Percentiles rank a stretch among this genome's conserved stretches.
phyloP scores from a whole-genome alignment of 2,797 vertebrate species.

The Cossypha caffra region DNA sequence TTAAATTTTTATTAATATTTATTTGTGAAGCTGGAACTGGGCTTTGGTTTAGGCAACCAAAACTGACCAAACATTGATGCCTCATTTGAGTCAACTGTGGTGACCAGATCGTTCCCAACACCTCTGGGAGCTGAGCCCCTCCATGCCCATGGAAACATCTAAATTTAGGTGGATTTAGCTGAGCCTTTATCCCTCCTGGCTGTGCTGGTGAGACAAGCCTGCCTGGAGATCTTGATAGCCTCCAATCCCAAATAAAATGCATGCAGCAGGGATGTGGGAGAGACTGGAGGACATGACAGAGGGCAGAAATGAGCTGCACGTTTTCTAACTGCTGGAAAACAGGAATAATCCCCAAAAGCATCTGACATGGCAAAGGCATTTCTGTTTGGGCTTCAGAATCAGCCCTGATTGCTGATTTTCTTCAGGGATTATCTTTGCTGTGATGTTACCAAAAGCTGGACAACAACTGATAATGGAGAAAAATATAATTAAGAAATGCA shows the following conservation, averaged over 20 bases:
- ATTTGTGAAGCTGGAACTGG: neutral
- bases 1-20: neutral
- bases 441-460: neutral
- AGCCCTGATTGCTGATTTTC: neutral
- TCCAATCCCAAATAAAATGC: neutral
- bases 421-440: neutral
- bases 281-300: neutral
- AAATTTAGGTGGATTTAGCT: neutral
- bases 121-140: accelerated
- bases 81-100: neutral
- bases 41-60: neutral
- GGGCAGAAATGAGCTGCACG: neutral
- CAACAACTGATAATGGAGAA: neutral
- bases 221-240: neutral
- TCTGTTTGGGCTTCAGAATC: neutral
- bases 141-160: neutral
- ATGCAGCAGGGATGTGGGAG: neutral
- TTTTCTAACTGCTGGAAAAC: neutral
- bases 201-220: neutral
- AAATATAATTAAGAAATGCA: neutral
- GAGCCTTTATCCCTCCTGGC: neutral
- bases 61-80: neutral
- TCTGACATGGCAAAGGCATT: neutral
- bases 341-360: neutral
- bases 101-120: neutral